Base-by-base conservation (phyloP, 2,888 invertebrate genomes). In the Eudemis profundana region DNA sequence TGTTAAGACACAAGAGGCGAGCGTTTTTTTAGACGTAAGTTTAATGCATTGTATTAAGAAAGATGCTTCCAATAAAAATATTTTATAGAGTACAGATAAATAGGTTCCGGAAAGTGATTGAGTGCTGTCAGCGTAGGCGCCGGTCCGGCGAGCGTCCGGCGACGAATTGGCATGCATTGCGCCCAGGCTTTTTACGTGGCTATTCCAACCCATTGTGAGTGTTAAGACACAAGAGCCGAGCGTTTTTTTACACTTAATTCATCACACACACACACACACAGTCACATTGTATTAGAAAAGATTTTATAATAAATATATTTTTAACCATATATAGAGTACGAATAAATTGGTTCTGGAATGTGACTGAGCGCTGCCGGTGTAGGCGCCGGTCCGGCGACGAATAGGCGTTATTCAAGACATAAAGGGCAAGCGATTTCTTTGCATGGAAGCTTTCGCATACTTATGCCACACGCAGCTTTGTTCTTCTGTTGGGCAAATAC, bases 161-260 rank as follows among this genome's bases (percentile, higher is more conserved):
- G 82, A 81, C 79, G 85, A 89, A 87, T 89, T 90, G 89, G 87
- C 89, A 90, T 90, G 89, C 89, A 90, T 89, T 88, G 86, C 87
- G 82, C 80, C 79, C 74, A 72, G 74, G 83, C 83, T 87, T 89
- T 90, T 89, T 89, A 89, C 87, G 85, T 85, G 85, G 85, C 87
- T 85, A 84, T 85, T 79, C 84, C 77, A 77, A 76, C 77, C 75
- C 71, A 72, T 72, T 68, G 62, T 21, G 49, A 2, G 33, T 51
- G 27, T 53, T 2, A 75, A 78, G 67, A 17, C n/a, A 70, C 36
- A 64, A 70, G 75, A 62, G 63, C n/a, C 3, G 2, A 71, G 78
- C 76, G 33, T n/a, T n/a, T n/a, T n/a, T n/a, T n/a, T n/a, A n/a
- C n/a, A n/a, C n/a, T n/a, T n/a, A n/a, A 33, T 59, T 64, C 4